Conservation (phyloP, 2,797 vertebrate genomes). For the Lindbergichthys nudifrons region DNA sequence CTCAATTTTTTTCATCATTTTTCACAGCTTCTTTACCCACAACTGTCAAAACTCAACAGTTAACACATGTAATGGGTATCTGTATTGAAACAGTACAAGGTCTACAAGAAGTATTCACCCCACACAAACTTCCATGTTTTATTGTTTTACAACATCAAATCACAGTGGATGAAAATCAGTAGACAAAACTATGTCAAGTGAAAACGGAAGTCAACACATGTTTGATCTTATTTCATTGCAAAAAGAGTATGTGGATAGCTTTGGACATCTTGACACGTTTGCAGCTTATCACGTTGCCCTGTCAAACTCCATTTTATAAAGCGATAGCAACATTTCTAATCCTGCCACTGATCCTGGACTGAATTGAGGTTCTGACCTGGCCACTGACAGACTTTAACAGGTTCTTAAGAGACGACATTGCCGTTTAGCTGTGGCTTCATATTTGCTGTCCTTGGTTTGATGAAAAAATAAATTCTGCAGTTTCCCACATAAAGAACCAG, state of each 20-base stretch:
- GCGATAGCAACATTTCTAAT: neutral
- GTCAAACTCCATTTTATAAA: constrained; percentile 3
- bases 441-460: constrained; percentile 10
- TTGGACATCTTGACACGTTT: neutral
- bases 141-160: constrained; percentile 33
- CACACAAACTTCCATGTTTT: constrained; percentile 28
- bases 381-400: neutral
- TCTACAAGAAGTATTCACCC: constrained; percentile 50
- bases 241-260: neutral
- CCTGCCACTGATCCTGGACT: neutral
- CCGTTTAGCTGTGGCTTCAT: neutral
- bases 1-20: constrained; percentile 16
- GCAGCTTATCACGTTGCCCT: neutral
- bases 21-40: constrained; percentile 59
- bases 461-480: constrained; percentile 9
- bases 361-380: neutral
- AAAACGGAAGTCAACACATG: constrained; percentile 18
- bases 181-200: neutral
- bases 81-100: constrained; percentile 57
- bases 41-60: constrained; percentile 55
- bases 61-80: constrained; percentile 50
- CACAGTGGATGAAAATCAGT: constrained; percentile 39
- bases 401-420: constrained; percentile 5
- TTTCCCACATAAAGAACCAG: neutral
- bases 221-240: neutral